phyloP scores from a whole-genome alignment of 2,113 vertebrate species.

The Osmerus eperlanus region DNA sequence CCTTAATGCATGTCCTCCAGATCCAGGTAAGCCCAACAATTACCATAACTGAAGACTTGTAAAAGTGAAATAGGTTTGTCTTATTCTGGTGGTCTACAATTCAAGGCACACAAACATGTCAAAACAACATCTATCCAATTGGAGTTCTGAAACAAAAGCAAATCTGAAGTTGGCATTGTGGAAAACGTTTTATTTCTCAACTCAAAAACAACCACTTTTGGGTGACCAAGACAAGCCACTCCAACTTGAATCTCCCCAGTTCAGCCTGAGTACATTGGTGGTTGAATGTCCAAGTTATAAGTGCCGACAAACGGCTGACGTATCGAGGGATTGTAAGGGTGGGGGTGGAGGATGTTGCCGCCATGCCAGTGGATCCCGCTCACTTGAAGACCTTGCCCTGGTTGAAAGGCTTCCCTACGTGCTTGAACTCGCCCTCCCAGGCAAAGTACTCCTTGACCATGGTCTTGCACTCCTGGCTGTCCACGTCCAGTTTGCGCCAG shows the following conservation, averaged over 20 bases:
- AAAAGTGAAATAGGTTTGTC: too few relatives aligned
- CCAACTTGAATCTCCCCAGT: slow-evolving; percentile 49
- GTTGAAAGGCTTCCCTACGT: slow-evolving; percentile 83
- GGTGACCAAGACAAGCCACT: slow-evolving; percentile 49
- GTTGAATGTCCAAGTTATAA: slow-evolving; percentile 56
- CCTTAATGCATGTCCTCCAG: not conserved
- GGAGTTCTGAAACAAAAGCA: slow-evolving; percentile 23
- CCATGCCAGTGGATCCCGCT: slow-evolving; percentile 41
- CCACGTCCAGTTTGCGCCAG: slow-evolving; percentile 84
- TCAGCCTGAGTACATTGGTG: slow-evolving; percentile 48
- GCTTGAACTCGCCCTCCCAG: slow-evolving; percentile 89
- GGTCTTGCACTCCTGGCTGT: slow-evolving; percentile 83
- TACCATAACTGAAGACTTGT: not conserved
- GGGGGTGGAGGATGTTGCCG: not conserved
- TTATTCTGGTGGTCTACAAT: not conserved
- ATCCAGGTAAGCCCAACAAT: not conserved
- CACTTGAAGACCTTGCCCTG: slow-evolving; percentile 92
- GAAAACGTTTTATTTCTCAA: slow-evolving; percentile 74
- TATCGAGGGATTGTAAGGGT: not conserved
- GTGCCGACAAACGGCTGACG: slow-evolving; percentile 42
- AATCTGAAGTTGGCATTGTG: slow-evolving; percentile 51
- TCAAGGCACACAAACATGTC: slow-evolving; percentile 6
- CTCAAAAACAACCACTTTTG: slow-evolving; percentile 49
- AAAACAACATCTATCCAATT: not conserved
- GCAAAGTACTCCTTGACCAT: slow-evolving; percentile 88